These are phyloP conservation scores for Acanthochromis polyacanthus DNA, from an alignment of 2,113 vertebrate genomes.

Conservation along the genomic window DNA sequence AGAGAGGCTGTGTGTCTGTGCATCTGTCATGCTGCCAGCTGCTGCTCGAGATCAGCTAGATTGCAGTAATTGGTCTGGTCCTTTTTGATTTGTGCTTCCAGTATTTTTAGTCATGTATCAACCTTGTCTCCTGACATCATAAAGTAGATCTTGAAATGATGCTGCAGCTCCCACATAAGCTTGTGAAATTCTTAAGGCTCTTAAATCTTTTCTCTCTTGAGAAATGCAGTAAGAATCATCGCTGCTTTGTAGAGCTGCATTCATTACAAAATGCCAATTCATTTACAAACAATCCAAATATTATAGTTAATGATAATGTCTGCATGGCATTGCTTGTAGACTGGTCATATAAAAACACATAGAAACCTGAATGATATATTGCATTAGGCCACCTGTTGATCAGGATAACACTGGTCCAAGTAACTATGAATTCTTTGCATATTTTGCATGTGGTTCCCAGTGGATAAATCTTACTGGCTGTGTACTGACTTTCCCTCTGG, in stretches of 20 bases:
- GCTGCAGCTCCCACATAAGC: constrained; percentile 5
- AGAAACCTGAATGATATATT: not conserved
- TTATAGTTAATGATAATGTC: not conserved
- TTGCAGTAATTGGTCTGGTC: constrained; percentile 51
- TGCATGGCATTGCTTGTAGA: not conserved
- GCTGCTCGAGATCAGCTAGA: constrained; percentile 51
- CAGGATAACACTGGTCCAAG: too few relatives aligned
- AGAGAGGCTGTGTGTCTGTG: constrained; percentile 17
- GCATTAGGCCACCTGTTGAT: not conserved
- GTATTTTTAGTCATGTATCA: constrained; percentile 64
- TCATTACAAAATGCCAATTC: not conserved
- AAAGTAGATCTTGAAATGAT: constrained; percentile 24
- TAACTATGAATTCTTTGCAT: too few relatives aligned
- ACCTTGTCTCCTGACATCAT: constrained; percentile 33
- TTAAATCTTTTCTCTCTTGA: constrained; percentile 1
- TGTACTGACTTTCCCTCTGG: too few relatives aligned
- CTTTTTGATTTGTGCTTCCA: constrained; percentile 44
- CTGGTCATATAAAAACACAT: too few relatives aligned
- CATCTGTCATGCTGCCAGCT: constrained; percentile 45
- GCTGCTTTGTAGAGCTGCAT: not conserved
- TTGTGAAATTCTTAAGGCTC: constrained; percentile 6
- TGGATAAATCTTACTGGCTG: too few relatives aligned
- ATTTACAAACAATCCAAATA: not conserved
- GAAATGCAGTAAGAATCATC: not conserved
- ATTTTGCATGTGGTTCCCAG: too few relatives aligned